Evolutionary conservation across 2,113 vertebrate species (phyloP).

Genomic region (Haemorhous mexicanus): DNA sequence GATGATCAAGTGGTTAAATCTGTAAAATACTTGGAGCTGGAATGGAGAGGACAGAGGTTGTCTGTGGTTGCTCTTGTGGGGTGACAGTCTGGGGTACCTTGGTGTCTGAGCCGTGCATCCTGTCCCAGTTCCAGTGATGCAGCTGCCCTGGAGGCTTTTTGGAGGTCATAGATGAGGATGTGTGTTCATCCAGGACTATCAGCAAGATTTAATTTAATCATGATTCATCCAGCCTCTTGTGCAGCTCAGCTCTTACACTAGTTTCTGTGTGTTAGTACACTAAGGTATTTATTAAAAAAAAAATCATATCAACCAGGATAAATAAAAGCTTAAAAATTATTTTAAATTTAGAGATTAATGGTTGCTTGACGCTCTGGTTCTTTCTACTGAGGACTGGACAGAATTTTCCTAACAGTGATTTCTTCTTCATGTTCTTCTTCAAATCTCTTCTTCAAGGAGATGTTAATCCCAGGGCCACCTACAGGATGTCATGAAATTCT

Average conservation of each 20-base stretch:
- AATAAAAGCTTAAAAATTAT: background rate
- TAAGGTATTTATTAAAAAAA: background rate
- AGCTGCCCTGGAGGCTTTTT: background rate
- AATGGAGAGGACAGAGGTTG: background rate
- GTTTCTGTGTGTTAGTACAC: background rate
- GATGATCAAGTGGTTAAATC: background rate
- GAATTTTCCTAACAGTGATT: background rate
- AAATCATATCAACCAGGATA: background rate
- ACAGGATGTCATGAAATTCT: background rate
- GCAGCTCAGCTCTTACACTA: background rate
- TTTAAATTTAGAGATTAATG: background rate
- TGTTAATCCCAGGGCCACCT: background rate
- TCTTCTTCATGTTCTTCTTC: background rate
- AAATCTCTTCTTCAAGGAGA: background rate
- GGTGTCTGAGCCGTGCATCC: background rate
- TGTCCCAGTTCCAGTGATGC: background rate
- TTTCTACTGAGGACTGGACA: background rate
- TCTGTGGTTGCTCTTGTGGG: background rate
- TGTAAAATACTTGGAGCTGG: background rate
- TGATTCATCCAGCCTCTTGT: background rate
- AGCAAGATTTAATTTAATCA: background rate
- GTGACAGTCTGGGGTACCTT: rapidly evolving
- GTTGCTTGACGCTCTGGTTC: background rate
- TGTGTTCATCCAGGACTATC: background rate
- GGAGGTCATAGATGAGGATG: background rate